These are phyloP conservation scores for Tryphoninae sp. DNA, from an alignment of 2,888 invertebrate species.

Conservation along the genomic window DNA sequence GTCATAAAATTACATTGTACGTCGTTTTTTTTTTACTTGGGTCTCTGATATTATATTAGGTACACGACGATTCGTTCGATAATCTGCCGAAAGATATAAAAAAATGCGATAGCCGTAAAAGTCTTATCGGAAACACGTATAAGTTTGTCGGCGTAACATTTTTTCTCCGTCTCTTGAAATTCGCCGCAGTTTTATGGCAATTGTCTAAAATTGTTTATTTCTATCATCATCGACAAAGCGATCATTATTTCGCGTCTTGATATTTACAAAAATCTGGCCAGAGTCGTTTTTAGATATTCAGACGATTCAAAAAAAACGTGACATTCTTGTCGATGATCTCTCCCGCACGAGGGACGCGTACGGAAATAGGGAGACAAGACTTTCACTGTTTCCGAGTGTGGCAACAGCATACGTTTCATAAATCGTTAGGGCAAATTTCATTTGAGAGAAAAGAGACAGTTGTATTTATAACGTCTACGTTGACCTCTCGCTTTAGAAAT, in stretches of 20 bases:
- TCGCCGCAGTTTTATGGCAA: constrained; percentile 5
- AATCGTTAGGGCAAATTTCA: background rate
- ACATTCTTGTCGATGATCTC: too few relatives aligned
- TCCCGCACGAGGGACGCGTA: too few relatives aligned
- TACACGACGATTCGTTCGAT: constrained; percentile 46
- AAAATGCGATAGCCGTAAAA: constrained; percentile 28
- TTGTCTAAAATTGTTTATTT: constrained; percentile 22
- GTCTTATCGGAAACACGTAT: constrained; percentile 16
- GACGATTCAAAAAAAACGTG: background rate
- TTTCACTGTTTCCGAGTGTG: too few relatives aligned
- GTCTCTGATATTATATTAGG: constrained; percentile 22
- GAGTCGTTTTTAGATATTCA: constrained; percentile 18
- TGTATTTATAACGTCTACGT: constrained; percentile 37
- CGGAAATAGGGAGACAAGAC: too few relatives aligned
- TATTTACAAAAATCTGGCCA: constrained; percentile 52
- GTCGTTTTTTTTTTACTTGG: constrained; percentile 21
- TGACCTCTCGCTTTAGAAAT: constrained; percentile 46
- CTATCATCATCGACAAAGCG: constrained; percentile 34
- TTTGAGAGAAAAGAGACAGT: constrained; percentile 13
- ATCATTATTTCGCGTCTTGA: constrained; percentile 26
- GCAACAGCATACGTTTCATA: too few relatives aligned
- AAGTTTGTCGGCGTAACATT: background rate
- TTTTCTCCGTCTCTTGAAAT: background rate
- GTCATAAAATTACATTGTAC: constrained; percentile 54
- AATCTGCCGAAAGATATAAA: constrained; percentile 34